Base-by-base conservation (phyloP, 2,797 vertebrate genomes). In the Coregonus ussuriensis region DNA sequence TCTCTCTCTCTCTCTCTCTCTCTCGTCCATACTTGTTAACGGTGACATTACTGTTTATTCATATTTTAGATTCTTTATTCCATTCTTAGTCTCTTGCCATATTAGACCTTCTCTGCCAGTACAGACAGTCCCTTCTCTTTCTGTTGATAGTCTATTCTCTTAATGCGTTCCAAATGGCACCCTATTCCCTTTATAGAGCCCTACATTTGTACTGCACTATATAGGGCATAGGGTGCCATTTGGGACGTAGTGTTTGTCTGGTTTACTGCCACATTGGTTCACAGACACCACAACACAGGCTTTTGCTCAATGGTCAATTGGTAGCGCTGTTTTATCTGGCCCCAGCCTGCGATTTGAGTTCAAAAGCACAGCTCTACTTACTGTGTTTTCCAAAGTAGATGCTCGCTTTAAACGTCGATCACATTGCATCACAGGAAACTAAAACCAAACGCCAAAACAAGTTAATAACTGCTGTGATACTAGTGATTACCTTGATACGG, bases 251-350 rank as follows among this genome's bases (percentile, higher is more conserved):
- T 47, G 41, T 47, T 47, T 47, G 41, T 47, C 33, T 74, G 65
- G 37, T 77, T 77, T 71, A 76, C 59, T 54, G 52, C 77, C 63
- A 56, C 54, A 4, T 14, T 11, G 15, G 68, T 74, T 14, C 18
- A 63, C 71, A 69, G 3, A 7, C 41, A 11, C 9, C 7, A 11
- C 41, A 47, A 7, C 41, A 47, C 41, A 47, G 41, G 7, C 41
- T 56, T 79, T 76, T 74, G 35, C 63, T 78, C 53, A 47, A 62
- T 54, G 71, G 31, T 21, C 52, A 37, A 74, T 71, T 35, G 0
- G 9, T 2, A 9, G 41, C 6, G 6, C 37, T 41, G 37, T 7
- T 41, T 41, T 9, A 41, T 41, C 37, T 7, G 35, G 35, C 1
- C 5, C 1, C 33, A 35, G 0, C 15, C 14, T 33, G 37, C 33